Evolutionary conservation across 2,113 vertebrate species (phyloP).

Genomic region (Syngnathoides biaculeatus): DNA sequence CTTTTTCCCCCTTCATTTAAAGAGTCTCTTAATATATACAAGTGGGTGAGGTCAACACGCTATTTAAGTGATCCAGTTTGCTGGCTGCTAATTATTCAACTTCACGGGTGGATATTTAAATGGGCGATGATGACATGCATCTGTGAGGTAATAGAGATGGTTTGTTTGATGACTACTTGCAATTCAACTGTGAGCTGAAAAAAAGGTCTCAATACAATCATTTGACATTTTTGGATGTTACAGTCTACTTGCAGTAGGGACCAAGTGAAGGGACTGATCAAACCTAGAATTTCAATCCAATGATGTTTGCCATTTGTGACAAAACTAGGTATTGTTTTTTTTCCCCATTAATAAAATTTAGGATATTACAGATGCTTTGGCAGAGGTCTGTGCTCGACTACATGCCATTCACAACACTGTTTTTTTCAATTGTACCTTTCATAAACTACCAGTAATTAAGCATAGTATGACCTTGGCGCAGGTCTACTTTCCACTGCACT

Average conservation of each 20-base stretch:
- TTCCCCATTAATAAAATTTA: not conserved
- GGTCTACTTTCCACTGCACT: too few species aligned
- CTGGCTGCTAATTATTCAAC: not conserved
- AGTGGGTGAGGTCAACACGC: slow-evolving; percentile 27
- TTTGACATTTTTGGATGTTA: not conserved
- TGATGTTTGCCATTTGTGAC: too few species aligned
- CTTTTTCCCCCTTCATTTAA: slow-evolving; percentile 1
- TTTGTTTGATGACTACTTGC: not conserved
- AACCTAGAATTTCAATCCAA: too few species aligned
- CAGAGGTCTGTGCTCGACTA: not conserved
- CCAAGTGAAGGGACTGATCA: too few species aligned
- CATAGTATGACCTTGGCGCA: too few species aligned
- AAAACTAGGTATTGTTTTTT: not conserved
- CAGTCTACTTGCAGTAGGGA: not conserved
- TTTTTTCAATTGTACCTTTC: too few species aligned
- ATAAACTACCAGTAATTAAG: too few species aligned
- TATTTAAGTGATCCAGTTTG: slow-evolving; percentile 32
- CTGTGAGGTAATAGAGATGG: not conserved
- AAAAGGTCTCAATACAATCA: not conserved
- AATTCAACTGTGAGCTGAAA: not conserved
- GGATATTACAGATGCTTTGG: not conserved
- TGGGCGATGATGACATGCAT: not conserved
- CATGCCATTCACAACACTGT: not conserved
- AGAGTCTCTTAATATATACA: slow-evolving; percentile 20
- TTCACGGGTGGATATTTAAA: not conserved